Evolutionary conservation across 2,797 vertebrate species (phyloP).

Genomic region (Microctenopoma steveboyesi): DNA sequence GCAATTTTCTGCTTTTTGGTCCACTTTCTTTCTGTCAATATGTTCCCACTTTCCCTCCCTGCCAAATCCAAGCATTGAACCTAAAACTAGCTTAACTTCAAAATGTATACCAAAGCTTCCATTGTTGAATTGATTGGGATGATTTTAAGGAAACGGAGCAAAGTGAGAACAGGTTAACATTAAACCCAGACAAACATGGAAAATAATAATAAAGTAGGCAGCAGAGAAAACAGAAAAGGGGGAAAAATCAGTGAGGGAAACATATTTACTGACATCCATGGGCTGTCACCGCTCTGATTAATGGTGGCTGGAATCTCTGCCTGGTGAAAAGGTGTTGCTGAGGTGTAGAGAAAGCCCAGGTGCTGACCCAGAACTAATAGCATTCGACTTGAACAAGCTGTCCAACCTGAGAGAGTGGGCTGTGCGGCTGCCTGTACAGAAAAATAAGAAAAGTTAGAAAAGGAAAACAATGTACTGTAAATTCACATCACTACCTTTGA

Average conservation of each 20-base stretch:
- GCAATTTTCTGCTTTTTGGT: conserved; percentile 52
- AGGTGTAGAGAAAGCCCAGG: conserved; percentile 79
- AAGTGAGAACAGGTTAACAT: conserved; percentile 37
- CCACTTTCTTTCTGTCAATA: conserved; percentile 17
- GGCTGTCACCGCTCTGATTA: conserved; percentile 87
- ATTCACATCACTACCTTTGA: conserved; percentile 33
- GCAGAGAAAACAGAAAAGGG: conserved; percentile 41
- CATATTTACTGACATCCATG: conserved; percentile 85
- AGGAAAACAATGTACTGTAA: neutral
- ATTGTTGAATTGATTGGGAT: conserved; percentile 1
- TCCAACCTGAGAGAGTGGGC: conserved; percentile 73
- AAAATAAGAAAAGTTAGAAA: conserved; percentile 63
- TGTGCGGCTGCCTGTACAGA: conserved; percentile 58
- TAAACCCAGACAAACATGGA: conserved; percentile 26
- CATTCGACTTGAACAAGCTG: conserved; percentile 85
- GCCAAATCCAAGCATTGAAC: neutral
- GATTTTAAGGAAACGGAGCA: conserved; percentile 38
- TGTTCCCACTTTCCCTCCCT: conserved; percentile 4
- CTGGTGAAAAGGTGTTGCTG: conserved; percentile 83
- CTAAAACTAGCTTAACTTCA: neutral
- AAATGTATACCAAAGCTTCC: neutral
- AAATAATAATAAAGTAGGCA: conserved; percentile 34
- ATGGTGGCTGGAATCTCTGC: conserved; percentile 81
- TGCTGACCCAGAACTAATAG: conserved; percentile 86
- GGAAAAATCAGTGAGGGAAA: conserved; percentile 71